These are phyloP conservation scores for Silurus asotus DNA, from an alignment of 2,113 vertebrate genomes.

Conservation along the genomic window DNA sequence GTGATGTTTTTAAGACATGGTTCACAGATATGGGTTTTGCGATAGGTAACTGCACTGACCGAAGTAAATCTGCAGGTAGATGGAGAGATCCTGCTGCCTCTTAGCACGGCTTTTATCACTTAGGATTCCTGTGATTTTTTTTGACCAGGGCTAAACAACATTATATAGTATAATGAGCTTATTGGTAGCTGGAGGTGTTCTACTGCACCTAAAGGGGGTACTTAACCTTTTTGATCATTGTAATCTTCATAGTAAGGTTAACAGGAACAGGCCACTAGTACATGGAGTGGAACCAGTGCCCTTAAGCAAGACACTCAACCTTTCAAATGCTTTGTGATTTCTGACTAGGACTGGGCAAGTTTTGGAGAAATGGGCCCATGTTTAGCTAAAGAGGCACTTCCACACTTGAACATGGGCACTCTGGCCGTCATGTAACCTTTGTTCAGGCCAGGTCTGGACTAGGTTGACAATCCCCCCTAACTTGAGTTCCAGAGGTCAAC, in stretches of 20 bases:
- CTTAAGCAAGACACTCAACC: not conserved
- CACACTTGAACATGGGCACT: not conserved
- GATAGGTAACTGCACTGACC: not conserved
- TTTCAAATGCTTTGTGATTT: not conserved
- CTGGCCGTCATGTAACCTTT: not conserved
- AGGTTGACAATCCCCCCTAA: not conserved
- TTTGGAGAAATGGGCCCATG: not conserved
- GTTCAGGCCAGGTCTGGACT: not conserved
- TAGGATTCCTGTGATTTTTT: not conserved
- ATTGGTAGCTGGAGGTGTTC: not conserved
- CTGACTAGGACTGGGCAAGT: not conserved
- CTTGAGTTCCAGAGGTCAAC: not conserved
- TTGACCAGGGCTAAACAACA: not conserved
- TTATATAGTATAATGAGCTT: not conserved
- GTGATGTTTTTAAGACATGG: not conserved
- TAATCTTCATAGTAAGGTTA: not conserved
- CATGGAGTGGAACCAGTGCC: not conserved
- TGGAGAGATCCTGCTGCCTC: not conserved
- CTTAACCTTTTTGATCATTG: not conserved
- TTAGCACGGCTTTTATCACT: not conserved
- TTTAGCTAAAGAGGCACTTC: not conserved
- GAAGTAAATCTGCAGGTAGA: not conserved
- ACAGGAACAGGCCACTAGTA: not conserved
- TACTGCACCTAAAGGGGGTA: not conserved
- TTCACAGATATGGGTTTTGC: not conserved